Evolutionary conservation across 2,113 vertebrate genomes (phyloP).

Genomic region (Misgurnus anguillicaudatus): DNA sequence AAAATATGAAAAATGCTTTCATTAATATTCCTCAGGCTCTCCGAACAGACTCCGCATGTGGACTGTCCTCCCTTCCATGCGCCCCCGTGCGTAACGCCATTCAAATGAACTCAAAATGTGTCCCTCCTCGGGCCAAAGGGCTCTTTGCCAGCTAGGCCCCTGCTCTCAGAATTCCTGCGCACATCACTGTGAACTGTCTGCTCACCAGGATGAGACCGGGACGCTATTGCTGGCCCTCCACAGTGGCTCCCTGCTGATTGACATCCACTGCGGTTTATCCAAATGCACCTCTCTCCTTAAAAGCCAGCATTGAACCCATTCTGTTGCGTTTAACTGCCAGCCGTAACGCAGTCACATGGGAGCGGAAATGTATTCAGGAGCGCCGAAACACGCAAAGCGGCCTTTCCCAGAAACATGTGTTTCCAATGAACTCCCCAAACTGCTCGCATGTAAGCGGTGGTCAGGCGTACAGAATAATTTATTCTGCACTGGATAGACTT

Average conservation of each 20-base stretch:
- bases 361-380: constrained; percentile 48
- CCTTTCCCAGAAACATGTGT: constrained; percentile 65
- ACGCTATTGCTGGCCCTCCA: not conserved
- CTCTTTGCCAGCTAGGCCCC: constrained; percentile 31
- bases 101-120: constrained; percentile 41
- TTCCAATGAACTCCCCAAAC: constrained; percentile 64
- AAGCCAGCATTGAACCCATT: constrained; percentile 42
- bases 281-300: constrained; percentile 27
- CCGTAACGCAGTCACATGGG: constrained; percentile 33
- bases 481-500: constrained; percentile 53
- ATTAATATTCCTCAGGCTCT: constrained; percentile 48
- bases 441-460: constrained; percentile 59
- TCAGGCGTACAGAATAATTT: constrained; percentile 68
- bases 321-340: constrained; percentile 39
- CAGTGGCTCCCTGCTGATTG: constrained; percentile 5
- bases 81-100: constrained; percentile 26
- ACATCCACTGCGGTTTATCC: constrained; percentile 6
- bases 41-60: constrained; percentile 30
- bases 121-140: constrained; percentile 42
- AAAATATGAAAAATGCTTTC: constrained; percentile 49
- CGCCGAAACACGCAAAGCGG: constrained; percentile 36
- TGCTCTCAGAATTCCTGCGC: constrained; percentile 22
- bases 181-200: constrained; percentile 32
- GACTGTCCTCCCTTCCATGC: constrained; percentile 12
- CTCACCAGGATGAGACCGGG: not conserved